Percentiles rank a stretch among this genome's conserved stretches.
Evolutionary conservation across 2,113 vertebrate species (phyloP).

Genomic region (Chloroceryle aenea): DNA sequence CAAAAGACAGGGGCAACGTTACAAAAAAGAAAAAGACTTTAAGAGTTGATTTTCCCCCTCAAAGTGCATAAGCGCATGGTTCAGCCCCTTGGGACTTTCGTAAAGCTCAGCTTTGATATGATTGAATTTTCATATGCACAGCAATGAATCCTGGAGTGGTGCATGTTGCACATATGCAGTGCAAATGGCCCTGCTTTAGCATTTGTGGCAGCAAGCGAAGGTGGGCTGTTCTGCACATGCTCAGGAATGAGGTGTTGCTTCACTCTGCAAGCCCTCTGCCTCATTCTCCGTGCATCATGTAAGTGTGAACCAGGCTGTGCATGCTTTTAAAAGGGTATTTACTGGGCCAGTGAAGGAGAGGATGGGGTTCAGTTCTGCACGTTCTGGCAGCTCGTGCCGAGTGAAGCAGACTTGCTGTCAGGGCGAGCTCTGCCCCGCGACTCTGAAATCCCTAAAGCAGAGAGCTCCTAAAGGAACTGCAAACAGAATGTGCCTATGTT

Average conservation of each 20-base stretch:
- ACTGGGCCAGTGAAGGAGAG: slow-evolving; percentile 12
- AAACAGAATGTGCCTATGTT: neutral
- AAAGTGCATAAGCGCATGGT: neutral
- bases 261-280: neutral
- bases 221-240: slow-evolving; percentile 51
- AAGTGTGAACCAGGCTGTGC: slow-evolving; percentile 57
- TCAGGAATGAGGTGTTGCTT: slow-evolving; percentile 58
- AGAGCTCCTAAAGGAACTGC: neutral
- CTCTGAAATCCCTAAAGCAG: neutral
- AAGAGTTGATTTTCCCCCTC: neutral
- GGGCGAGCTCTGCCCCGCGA: neutral
- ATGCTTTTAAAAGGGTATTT: slow-evolving; percentile 47
- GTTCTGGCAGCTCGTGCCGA: slow-evolving; percentile 2
- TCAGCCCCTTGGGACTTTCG: slow-evolving; percentile 15
- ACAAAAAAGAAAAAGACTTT: neutral
- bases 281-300: slow-evolving; percentile 63
- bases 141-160: slow-evolving; percentile 53
- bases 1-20: neutral
- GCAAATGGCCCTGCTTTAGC: slow-evolving; percentile 17
- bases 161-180: slow-evolving; percentile 34
- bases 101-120: slow-evolving; percentile 54
- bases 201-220: slow-evolving; percentile 11
- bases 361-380: neutral
- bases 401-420: neutral
- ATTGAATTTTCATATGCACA: slow-evolving; percentile 52